These are phyloP conservation scores for Girardia tigrina DNA, from an alignment of 2,888 invertebrate species.

Conservation along the genomic window DNA sequence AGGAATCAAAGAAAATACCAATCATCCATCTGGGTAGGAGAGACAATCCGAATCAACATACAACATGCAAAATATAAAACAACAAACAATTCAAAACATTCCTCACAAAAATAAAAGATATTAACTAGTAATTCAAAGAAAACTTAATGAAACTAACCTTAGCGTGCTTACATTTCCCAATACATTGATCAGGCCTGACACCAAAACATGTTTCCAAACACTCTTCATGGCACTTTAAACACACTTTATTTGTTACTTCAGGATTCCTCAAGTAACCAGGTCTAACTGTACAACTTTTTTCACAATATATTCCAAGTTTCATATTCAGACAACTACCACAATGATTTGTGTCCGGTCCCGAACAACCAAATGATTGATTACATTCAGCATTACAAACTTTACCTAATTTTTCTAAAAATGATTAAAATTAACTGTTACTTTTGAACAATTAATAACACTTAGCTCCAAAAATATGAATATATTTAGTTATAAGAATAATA, in stretches of 20 bases:
- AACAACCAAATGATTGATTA: neutral
- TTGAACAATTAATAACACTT: too few relatives aligned
- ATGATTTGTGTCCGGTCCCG: neutral
- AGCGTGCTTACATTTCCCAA: neutral
- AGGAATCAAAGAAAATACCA: too few relatives aligned
- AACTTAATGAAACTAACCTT: too few relatives aligned
- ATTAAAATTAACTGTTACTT: neutral
- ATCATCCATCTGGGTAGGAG: too few relatives aligned
- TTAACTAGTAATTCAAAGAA: too few relatives aligned
- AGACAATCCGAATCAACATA: too few relatives aligned
- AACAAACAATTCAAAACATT: too few relatives aligned
- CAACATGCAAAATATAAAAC: too few relatives aligned
- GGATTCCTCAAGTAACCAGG: neutral
- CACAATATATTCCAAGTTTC: neutral
- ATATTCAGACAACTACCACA: neutral
- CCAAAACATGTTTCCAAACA: constrained; percentile 7
- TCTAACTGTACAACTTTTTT: neutral
- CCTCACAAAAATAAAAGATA: too few relatives aligned
- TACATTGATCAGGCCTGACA: constrained; percentile 3
- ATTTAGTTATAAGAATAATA: too few relatives aligned
- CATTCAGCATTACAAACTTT: neutral
- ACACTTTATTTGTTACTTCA: neutral
- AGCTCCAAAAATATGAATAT: too few relatives aligned
- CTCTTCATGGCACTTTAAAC: constrained; percentile 16
- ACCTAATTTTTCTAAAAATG: neutral